phyloP scores from a whole-genome alignment of 2,888 invertebrate genomes.

The Lypha dubia region DNA sequence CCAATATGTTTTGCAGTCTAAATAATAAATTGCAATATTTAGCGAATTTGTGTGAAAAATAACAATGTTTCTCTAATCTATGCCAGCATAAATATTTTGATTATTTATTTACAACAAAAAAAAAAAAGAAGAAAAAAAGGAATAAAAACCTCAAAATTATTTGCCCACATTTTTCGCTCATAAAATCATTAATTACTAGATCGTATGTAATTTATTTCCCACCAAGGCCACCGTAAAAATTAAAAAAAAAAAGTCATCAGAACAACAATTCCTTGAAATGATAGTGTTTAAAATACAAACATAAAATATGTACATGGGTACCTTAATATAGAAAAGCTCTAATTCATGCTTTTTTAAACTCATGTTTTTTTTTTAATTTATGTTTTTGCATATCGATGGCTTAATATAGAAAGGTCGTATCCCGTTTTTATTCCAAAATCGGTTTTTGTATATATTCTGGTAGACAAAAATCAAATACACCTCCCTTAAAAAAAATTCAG shows the following conservation, averaged over 20 bases:
- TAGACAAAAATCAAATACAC: no score
- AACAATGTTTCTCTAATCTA: neutral
- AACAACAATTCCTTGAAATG: slow-evolving; percentile 43
- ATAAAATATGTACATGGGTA: slow-evolving; percentile 18
- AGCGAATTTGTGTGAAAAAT: neutral
- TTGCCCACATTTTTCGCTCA: neutral
- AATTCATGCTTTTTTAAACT: no score
- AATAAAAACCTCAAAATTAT: neutral
- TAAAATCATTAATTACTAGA: neutral
- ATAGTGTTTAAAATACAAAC: neutral
- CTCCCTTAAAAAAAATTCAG: no score
- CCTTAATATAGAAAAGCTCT: no score
- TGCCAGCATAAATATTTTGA: neutral
- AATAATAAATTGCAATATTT: slow-evolving; percentile 25
- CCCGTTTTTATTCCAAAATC: no score
- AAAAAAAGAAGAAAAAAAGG: no score
- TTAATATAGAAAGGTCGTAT: no score
- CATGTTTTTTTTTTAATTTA: no score
- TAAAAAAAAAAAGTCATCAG: slow-evolving; percentile 24
- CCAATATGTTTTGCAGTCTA: slow-evolving; percentile 12
- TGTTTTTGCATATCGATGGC: no score
- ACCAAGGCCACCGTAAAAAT: neutral
- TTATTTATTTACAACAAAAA: no score
- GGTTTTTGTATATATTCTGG: no score
- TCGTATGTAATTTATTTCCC: neutral